Conservation (phyloP, 1,140 invertebrate genomes). For the Octopus sinensis region DNA sequence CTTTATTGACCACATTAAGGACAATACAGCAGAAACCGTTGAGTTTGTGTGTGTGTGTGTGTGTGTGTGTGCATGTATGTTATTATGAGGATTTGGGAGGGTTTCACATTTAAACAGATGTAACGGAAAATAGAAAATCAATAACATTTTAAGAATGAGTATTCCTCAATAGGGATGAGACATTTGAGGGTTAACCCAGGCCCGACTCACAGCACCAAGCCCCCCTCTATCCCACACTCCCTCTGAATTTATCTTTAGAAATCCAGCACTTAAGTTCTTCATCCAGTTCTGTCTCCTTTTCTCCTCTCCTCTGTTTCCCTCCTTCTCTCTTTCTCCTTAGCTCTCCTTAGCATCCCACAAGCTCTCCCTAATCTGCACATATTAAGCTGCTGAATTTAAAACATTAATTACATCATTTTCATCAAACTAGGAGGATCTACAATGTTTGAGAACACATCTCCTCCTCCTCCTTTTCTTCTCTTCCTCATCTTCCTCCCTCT, state of each 20-base stretch:
- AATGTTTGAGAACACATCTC: background rate
- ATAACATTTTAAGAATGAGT: too few relatives aligned
- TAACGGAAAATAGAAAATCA: too few relatives aligned
- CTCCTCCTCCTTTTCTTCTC: conserved; percentile 15
- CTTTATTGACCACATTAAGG: background rate
- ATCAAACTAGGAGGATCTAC: too few relatives aligned
- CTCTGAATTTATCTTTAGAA: background rate
- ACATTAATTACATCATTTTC: too few relatives aligned
- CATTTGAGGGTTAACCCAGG: background rate
- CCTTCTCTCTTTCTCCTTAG: conserved; percentile 15
- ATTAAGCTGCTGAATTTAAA: too few relatives aligned
- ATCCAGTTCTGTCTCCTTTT: background rate
- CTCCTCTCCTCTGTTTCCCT: background rate
- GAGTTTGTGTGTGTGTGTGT: conserved; percentile 2
- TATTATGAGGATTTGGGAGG: background rate
- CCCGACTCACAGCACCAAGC: background rate
- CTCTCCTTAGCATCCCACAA: too few relatives aligned
- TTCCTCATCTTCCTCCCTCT: conserved; percentile 9
- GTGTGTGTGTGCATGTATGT: background rate
- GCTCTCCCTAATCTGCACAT: too few relatives aligned
- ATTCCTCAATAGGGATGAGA: too few relatives aligned
- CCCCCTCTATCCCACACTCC: conserved; percentile 9
- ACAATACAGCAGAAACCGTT: conserved; percentile 20
- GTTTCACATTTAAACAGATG: too few relatives aligned
- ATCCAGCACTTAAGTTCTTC: too few relatives aligned